A percentile compares a stretch with the other conserved stretches of the same genome.
Evolutionary conservation across 1,140 invertebrate species (phyloP).

Genomic region (Nasonia longicornis): DNA sequence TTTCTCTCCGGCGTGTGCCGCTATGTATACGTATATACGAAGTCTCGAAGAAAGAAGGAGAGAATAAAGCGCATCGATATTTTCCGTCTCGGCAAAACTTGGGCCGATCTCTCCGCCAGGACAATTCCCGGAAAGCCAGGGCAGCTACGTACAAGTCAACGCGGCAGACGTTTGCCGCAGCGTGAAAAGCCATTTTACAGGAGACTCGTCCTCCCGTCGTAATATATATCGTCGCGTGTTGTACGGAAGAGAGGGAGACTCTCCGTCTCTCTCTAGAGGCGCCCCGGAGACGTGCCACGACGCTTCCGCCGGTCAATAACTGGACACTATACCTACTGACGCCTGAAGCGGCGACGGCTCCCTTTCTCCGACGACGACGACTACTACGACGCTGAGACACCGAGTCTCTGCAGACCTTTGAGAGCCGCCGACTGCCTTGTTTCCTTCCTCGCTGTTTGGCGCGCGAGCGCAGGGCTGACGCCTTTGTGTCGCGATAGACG

Average conservation of each 20-base stretch:
- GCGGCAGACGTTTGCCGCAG: neutral
- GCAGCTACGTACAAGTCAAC: neutral
- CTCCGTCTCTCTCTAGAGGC: slow-evolving; percentile 22
- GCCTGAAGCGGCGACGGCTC: slow-evolving; percentile 36
- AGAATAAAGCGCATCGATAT: no score
- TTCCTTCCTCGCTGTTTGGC: slow-evolving; percentile 8
- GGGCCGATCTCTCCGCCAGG: neutral
- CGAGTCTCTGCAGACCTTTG: neutral
- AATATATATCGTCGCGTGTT: slow-evolving; percentile 17
- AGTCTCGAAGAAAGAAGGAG: no score
- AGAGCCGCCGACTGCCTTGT: slow-evolving; percentile 24
- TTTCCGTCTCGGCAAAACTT: neutral
- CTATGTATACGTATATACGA: no score
- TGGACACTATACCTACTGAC: slow-evolving; percentile 59
- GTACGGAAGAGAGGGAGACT: neutral
- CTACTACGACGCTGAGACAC: neutral
- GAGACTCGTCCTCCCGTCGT: neutral
- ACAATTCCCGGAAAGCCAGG: neutral
- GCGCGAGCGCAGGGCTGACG: neutral
- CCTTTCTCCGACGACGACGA: slow-evolving; percentile 31
- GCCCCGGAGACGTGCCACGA: slow-evolving; percentile 51
- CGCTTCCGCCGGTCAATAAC: slow-evolving; percentile 65
- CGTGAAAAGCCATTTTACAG: slow-evolving; percentile 36
- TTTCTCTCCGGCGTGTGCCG: no score
- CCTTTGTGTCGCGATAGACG: neutral